Percentiles rank a stretch among this genome's conserved stretches.
These are phyloP conservation scores for Sinosuthora webbiana DNA, from an alignment of 2,113 vertebrate genomes.

Conservation along the genomic window DNA sequence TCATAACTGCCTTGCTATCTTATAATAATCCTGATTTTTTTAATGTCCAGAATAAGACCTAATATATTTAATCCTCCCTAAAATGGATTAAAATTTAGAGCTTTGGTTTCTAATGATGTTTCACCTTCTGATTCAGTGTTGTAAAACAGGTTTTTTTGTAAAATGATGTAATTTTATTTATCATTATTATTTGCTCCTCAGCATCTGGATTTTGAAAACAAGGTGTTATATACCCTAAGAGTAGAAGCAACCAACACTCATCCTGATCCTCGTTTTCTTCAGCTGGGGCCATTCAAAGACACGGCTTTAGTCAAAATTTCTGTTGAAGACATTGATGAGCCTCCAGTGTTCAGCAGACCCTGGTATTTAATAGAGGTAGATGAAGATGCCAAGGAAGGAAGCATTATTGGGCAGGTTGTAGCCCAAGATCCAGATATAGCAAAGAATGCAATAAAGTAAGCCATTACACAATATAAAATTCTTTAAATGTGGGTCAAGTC, in stretches of 20 bases:
- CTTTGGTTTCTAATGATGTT: neutral
- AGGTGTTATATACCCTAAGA: constrained; percentile 84
- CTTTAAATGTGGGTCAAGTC: neutral
- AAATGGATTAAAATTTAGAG: neutral
- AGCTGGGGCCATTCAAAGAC: constrained; percentile 91
- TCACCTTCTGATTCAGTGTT: neutral
- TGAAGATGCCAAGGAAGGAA: constrained; percentile 90
- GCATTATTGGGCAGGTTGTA: constrained; percentile 85
- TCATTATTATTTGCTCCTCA: constrained; percentile 61
- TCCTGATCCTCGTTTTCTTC: constrained; percentile 85
- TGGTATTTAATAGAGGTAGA: constrained; percentile 93
- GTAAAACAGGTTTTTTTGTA: neutral
- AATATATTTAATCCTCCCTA: neutral
- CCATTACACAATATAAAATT: neutral
- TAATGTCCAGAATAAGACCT: neutral
- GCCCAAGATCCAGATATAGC: constrained; percentile 89
- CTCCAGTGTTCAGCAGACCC: constrained; percentile 85
- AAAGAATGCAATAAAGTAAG: constrained; percentile 88
- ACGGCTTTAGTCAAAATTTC: constrained; percentile 86
- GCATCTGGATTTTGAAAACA: constrained; percentile 94
- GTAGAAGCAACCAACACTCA: constrained; percentile 91
- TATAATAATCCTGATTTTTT: neutral
- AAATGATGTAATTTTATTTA: neutral
- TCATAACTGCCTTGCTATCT: neutral
- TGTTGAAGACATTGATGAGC: constrained; percentile 89